A percentile compares a stretch with the other conserved stretches of the same genome.
These are phyloP conservation scores for Drosophila ogumai DNA, from an alignment of 1,140 invertebrate species.

Conservation along the genomic window DNA sequence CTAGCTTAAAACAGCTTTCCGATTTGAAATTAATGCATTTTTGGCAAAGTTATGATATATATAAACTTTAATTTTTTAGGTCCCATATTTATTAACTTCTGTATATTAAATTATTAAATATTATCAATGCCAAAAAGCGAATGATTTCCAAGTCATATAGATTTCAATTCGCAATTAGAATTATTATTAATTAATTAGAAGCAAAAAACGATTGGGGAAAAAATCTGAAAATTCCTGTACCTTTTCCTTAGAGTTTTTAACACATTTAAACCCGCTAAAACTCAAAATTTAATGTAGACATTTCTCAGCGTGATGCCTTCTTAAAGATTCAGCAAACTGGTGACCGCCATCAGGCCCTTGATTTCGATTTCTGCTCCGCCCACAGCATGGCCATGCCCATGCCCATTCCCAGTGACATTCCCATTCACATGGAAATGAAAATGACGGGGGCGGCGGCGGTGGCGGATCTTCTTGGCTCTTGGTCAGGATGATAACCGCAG, in stretches of 20 bases:
- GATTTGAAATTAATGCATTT: no score
- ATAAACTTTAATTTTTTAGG: no score
- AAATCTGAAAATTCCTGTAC: neutral
- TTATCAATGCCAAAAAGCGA: no score
- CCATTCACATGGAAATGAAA: constrained; percentile 60
- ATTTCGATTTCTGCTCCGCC: constrained; percentile 53
- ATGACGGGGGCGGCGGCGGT: neutral
- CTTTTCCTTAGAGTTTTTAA: neutral
- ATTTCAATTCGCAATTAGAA: no score
- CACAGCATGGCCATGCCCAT: neutral
- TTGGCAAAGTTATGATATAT: no score
- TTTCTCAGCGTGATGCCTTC: neutral
- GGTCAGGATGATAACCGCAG: constrained; percentile 43
- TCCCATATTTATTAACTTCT: no score
- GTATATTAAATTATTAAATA: no score
- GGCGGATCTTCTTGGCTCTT: constrained; percentile 29
- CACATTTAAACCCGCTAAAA: neutral
- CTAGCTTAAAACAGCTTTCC: no score
- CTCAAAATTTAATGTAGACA: no score
- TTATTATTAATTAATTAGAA: no score
- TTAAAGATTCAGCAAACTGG: constrained; percentile 6
- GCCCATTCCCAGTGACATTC: constrained; percentile 30
- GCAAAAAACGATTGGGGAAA: no score
- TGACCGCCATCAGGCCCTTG: constrained; percentile 14
- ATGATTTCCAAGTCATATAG: no score